Evolutionary conservation across 2,888 invertebrate genomes (phyloP).

Genomic region (Branchipolynoe longqiensis): DNA sequence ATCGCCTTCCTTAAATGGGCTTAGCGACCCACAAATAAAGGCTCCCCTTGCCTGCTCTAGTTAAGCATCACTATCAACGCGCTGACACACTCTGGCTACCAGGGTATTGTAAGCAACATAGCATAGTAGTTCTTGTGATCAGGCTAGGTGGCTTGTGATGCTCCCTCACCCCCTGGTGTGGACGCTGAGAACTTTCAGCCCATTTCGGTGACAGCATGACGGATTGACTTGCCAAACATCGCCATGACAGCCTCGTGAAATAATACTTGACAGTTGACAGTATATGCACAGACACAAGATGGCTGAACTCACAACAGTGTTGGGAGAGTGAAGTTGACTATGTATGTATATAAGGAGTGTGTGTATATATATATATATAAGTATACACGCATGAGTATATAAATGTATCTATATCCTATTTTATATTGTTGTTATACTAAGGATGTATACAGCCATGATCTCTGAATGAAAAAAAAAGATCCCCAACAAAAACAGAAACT

Average conservation of each 20-base stretch:
- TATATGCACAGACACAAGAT: slow-evolving; percentile 5
- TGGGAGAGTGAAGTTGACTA: background rate
- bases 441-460: slow-evolving; percentile 37
- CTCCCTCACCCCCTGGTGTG: background rate
- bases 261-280: background rate
- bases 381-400: slow-evolving; percentile 35
- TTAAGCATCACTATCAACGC: no score
- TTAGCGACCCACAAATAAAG: slow-evolving; percentile 10
- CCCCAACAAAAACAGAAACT: no score
- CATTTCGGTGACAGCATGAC: background rate
- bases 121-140: no score
- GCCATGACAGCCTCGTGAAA: background rate
- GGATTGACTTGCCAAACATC: background rate
- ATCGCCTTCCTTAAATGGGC: background rate
- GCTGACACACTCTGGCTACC: no score
- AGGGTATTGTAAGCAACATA: no score
- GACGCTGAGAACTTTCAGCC: slow-evolving; percentile 25
- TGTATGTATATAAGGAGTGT: no score
- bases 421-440: slow-evolving; percentile 44
- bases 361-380: slow-evolving; percentile 28
- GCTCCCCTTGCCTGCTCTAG: slow-evolving; percentile 16
- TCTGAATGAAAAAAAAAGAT: no score
- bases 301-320: background rate
- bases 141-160: no score
- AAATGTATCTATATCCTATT: slow-evolving; percentile 52